Evolutionary conservation across 2,113 vertebrate species (phyloP).

Genomic region (Calidris pugnax): DNA sequence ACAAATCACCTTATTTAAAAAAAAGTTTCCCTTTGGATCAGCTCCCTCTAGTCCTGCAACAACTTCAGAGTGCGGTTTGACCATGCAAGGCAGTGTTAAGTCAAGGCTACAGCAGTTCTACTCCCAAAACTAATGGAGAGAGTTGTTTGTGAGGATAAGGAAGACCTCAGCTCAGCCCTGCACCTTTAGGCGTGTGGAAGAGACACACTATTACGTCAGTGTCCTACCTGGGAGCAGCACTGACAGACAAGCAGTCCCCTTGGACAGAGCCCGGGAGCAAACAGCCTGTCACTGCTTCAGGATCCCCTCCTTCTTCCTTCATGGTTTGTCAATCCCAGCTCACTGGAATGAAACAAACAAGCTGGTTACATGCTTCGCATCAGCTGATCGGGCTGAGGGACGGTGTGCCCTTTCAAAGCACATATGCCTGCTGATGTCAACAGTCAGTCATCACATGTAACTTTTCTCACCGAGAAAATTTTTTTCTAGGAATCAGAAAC

Average conservation of each 20-base stretch:
- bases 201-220: neutral
- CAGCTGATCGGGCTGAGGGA: neutral
- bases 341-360: slow-evolving; percentile 47
- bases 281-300: neutral
- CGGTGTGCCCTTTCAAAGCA: neutral
- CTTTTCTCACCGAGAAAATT: neutral
- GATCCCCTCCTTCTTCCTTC: neutral
- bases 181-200: neutral
- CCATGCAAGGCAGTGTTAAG: neutral
- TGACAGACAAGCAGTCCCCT: neutral
- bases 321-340: neutral
- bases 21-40: neutral
- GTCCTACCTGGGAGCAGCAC: neutral
- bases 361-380: neutral
- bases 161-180: neutral
- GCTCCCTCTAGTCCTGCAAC: neutral
- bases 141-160: neutral
- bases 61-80: neutral
- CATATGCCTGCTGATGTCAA: neutral
- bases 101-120: neutral
- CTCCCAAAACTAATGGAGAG: neutral
- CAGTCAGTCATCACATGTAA: neutral
- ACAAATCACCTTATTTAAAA: neutral
- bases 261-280: neutral
- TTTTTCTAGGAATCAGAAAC: neutral